phyloP scores from a whole-genome alignment of 2,888 invertebrate genomes.

The Julus scanicus region DNA sequence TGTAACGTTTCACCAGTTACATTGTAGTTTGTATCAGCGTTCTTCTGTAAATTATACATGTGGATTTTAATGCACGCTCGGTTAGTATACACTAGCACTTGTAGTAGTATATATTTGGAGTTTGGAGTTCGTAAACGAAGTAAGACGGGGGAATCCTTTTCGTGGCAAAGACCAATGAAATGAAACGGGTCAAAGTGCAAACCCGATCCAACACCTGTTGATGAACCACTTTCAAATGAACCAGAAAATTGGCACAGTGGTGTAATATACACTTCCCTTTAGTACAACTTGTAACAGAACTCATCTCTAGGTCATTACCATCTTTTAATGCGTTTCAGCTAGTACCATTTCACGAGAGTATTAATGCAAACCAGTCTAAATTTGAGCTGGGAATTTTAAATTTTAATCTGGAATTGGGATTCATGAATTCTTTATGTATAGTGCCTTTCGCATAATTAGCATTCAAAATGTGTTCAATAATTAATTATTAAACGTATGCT shows the following conservation, averaged over 20 bases:
- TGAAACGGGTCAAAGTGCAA: not conserved
- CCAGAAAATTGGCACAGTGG: conserved; percentile 38
- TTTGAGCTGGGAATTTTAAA: too few relatives aligned
- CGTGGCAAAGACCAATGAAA: not conserved
- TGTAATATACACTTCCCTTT: conserved; percentile 9
- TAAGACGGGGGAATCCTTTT: not conserved
- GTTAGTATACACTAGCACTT: conserved; percentile 50
- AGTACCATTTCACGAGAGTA: not conserved
- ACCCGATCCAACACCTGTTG: not conserved
- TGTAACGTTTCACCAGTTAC: not conserved
- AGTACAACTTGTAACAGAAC: not conserved
- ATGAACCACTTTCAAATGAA: conserved; percentile 2
- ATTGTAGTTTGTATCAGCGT: not conserved
- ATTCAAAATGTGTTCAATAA: too few relatives aligned
- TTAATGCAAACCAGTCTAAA: not conserved
- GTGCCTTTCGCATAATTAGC: too few relatives aligned
- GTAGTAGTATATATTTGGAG: conserved; percentile 48
- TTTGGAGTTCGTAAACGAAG: not conserved
- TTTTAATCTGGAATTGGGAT: too few relatives aligned
- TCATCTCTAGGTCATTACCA: not conserved
- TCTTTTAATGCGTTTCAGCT: too few relatives aligned
- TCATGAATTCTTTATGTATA: too few relatives aligned
- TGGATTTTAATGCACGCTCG: conserved; percentile 48
- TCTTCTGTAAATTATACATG: not conserved
- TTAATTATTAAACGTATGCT: too few relatives aligned